Evolutionary conservation across 2,113 vertebrate species (phyloP).

Genomic region (Sceloporus undulatus): DNA sequence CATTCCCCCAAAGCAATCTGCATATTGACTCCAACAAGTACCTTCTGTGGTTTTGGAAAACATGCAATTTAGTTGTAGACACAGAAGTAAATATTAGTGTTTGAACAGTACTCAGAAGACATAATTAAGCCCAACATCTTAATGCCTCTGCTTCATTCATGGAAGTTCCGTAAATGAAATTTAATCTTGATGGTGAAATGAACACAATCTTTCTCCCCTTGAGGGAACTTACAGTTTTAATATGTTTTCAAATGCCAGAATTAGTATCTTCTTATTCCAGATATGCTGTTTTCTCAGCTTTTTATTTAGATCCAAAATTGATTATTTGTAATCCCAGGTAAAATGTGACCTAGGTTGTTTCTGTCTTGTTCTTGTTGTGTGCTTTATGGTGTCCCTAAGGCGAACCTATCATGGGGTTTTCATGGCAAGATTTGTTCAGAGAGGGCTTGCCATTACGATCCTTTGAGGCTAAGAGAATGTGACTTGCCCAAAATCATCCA

Average conservation of each 20-base stretch:
- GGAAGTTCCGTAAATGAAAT: conserved; percentile 6
- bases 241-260: conserved; percentile 20
- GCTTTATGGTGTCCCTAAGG: no score
- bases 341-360: conserved; percentile 30
- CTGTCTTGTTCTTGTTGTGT: not conserved
- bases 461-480: no score
- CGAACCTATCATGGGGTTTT: no score
- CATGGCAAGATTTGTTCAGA: no score
- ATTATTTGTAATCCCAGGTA: not conserved
- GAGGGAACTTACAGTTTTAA: conserved; percentile 19
- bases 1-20: conserved; percentile 47
- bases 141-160: conserved; percentile 15
- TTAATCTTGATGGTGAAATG: conserved; percentile 4
- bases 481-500: no score
- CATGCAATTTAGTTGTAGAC: conserved; percentile 54
- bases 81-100: conserved; percentile 64
- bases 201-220: conserved; percentile 24
- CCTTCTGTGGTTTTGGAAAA: conserved; percentile 55
- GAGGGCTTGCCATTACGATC: no score
- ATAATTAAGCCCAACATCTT: conserved; percentile 55
- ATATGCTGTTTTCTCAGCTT: fast-evolving
- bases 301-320: not conserved
- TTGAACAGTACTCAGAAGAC: conserved; percentile 53
- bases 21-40: conserved; percentile 61
- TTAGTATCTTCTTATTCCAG: not conserved